Base-by-base conservation (phyloP, 2,797 vertebrate genomes). In the Fistularia tabacaria region DNA sequence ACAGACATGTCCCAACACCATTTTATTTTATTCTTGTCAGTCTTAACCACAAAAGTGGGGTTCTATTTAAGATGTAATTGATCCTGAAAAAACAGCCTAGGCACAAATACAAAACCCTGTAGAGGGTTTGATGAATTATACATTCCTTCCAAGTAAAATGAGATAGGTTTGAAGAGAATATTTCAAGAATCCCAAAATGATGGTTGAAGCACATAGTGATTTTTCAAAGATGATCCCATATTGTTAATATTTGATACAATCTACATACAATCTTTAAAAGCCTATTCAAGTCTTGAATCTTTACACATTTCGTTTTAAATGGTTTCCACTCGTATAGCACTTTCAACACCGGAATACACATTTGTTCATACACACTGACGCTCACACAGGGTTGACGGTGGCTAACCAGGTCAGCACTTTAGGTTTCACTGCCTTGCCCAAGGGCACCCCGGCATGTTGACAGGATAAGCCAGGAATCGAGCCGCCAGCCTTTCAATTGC, bases 21-120 rank as follows among this genome's bases (percentile, higher is more conserved):
- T 60, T 47, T 70, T 66, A 69, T 46, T 66, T 45, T 15, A 46
- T 14, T 40, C 36, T 44, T 73, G 71, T 67, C 73, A 76, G 56
- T 40, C 3, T 43, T 72, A 75, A 86, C 68, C 77, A 82, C 77
- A 72, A 40, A 57, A 47, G 49, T 25, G 2, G 15, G 43, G 51
- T 58, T 79, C 79, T 73, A 60, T 63, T 72, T 57, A 56, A 66
- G 58, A 41, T 54, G 49, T 73, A 79, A 80, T 63, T 76, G 66
- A n/a, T n/a, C n/a, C 74, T 49, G 57, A 54, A 74, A 71, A 69
- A 25, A 60, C 39, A 55, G 50, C 38, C 72, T 25, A 25, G 1
- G 25, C 45, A 61, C 54, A 51, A 67, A 65, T 42, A 65, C 51
- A 68, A 59, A 65, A 49, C 50, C 8, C 13, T 45, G 11, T n/a